Evolutionary conservation across 2,113 vertebrate genomes (phyloP), one percentile per base, ranked within the genome.

Genomic region (Carassius carassius): DNA sequence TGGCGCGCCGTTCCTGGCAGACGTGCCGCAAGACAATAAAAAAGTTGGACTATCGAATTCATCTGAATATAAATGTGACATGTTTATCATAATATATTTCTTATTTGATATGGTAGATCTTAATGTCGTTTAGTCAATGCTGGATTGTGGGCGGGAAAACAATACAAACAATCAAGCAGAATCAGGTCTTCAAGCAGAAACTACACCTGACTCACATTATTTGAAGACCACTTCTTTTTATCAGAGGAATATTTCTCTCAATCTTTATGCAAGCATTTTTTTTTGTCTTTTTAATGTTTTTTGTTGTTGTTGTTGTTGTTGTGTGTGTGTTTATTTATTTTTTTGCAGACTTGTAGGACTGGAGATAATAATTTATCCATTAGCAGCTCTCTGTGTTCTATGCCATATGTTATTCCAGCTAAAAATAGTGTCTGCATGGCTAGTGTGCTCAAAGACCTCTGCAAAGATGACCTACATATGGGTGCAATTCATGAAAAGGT

Each of bases 141-240:
- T 4, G 21, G 32, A 41, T 17, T 2, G 76, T 6, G 56, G 76
- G 56, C 9, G 8, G 17, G 21, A 23, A 44, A 63, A 80, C 35
- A 80, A 80, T 62, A 44, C 13, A 44, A 63, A 58, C 32, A 79
- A 79, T 63, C 32, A 63, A 17, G 35, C 35, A 44, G n/a, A 79
- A 44, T 21, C 41, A 44, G 23, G 60, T 65, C 13, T 65, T 67
- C 6, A 12, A 41, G 51, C 51, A 65, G 56, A 23, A 79, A 25
- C 32, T 79, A 23, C 32, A 11, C n/a, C n/a, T n/a, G 76, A 60
- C 11, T 78, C 54, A n/a, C 16, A 35, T 60, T n/a, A 60, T 41
- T 37, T n/a, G 19, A 60, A 60, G 56, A 60, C 19, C 56, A 60
- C 56, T 60, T 60, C 2, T 60, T 60, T 60, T n/a, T n/a, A n/a